These are phyloP conservation scores for Coelogynopora nodosa DNA, from an alignment of 2,888 invertebrate species.

Conservation along the genomic window DNA sequence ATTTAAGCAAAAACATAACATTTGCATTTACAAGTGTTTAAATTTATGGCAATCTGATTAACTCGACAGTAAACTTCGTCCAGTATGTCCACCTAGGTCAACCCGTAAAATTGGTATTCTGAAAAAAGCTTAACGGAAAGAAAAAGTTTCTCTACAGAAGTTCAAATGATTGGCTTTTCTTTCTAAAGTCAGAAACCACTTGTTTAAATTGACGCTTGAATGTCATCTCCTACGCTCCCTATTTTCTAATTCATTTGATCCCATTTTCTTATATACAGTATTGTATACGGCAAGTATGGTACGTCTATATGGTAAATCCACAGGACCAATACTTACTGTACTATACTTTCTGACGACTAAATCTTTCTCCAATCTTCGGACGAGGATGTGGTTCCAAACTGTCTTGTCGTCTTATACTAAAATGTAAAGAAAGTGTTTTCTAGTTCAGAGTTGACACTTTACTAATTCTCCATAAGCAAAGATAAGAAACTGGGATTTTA, in stretches of 20 bases:
- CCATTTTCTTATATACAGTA: too few relatives aligned
- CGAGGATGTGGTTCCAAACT: neutral
- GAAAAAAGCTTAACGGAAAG: too few relatives aligned
- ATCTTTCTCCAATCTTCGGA: too few relatives aligned
- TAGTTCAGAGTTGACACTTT: neutral
- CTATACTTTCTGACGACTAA: too few relatives aligned
- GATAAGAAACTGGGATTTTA: neutral
- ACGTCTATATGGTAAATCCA: too few relatives aligned
- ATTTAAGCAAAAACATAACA: neutral
- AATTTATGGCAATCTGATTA: too few relatives aligned
- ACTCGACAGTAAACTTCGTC: too few relatives aligned
- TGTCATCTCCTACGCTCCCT: neutral
- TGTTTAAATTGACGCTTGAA: neutral
- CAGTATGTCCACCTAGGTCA: neutral
- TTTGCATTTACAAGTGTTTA: neutral
- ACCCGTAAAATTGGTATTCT: too few relatives aligned
- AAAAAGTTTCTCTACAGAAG: too few relatives aligned
- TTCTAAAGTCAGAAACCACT: neutral
- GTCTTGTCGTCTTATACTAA: neutral
- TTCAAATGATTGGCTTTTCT: too few relatives aligned
- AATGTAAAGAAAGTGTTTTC: neutral
- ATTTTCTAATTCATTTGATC: neutral
- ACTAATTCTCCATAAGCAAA: neutral
- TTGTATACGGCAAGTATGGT: too few relatives aligned
- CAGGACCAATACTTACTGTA: too few relatives aligned